A percentile compares a stretch with the other conserved stretches of the same genome.
These are phyloP conservation scores for Carlito syrichta DNA, from an alignment of 2,113 vertebrate species.

Conservation along the genomic window DNA sequence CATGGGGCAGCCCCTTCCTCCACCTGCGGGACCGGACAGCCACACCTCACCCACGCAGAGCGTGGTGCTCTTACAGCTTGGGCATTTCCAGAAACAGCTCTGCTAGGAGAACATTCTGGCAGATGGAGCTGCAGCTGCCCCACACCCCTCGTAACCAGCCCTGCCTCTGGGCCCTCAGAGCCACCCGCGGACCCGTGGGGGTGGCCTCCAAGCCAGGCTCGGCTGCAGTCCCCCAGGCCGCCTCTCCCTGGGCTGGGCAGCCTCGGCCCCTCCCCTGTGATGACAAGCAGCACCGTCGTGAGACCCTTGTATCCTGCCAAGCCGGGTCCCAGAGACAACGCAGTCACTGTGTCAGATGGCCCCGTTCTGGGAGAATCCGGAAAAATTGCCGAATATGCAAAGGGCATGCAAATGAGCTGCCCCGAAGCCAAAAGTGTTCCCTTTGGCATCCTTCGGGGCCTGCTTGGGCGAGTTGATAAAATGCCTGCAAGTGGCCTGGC, in stretches of 20 bases:
- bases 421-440: background rate
- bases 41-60: background rate
- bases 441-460: slow-evolving; percentile 5
- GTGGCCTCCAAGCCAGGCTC: background rate
- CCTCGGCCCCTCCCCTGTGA: background rate
- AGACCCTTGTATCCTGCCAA: background rate
- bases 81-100: background rate
- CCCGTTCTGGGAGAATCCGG: background rate
- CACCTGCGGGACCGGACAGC: background rate
- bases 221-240: rapidly evolving
- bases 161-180: background rate
- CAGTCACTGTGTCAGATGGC: slow-evolving; percentile 7
- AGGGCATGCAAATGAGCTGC: slow-evolving; percentile 33
- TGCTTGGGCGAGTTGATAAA: background rate
- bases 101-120: background rate
- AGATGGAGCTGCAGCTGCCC: background rate
- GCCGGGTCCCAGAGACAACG: background rate
- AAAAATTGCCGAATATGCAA: slow-evolving; percentile 42
- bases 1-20: background rate
- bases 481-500: background rate
- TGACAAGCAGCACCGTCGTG: background rate
- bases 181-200: background rate
- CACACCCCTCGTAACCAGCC: background rate
- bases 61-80: rapidly evolving
- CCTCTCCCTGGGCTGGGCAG: background rate